Conservation (phyloP, 2,888 invertebrate genomes). For the Apotomis capreana region DNA sequence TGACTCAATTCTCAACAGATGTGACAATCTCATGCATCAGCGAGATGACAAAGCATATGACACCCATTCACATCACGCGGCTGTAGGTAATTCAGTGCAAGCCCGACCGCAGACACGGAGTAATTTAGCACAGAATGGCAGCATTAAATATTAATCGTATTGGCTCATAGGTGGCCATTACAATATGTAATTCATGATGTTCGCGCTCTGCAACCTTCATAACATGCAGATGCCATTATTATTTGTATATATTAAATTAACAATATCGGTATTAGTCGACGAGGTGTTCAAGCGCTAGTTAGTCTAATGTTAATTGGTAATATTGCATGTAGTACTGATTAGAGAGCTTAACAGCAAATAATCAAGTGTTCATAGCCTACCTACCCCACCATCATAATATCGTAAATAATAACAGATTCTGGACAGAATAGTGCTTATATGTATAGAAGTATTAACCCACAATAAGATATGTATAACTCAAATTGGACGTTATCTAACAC, state of each 20-base stretch:
- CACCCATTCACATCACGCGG: conserved; percentile 63
- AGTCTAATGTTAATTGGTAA: too few species aligned
- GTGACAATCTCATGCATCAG: conserved; percentile 45
- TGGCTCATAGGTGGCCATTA: conserved; percentile 76
- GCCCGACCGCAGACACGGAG: conserved; percentile 72
- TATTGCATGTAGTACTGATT: too few species aligned
- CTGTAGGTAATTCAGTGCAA: conserved; percentile 69
- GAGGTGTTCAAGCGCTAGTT: too few species aligned
- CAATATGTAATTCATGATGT: conserved; percentile 67
- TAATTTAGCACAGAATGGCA: conserved; percentile 74
- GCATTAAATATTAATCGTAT: conserved; percentile 80
- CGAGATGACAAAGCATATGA: conserved; percentile 62
- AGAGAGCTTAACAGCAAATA: too few species aligned
- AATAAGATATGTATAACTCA: too few species aligned
- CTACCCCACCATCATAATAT: too few species aligned
- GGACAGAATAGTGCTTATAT: too few species aligned
- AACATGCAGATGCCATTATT: conserved; percentile 54
- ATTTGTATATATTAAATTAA: conserved; percentile 9
- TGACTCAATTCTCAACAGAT: conserved; percentile 8
- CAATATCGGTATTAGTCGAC: not conserved
- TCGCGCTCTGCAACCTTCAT: conserved; percentile 55
- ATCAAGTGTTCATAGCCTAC: too few species aligned
- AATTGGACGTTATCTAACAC: too few species aligned
- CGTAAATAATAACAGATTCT: too few species aligned
- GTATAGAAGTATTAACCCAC: too few species aligned